Evolutionary conservation across 2,113 vertebrate genomes (phyloP).

Genomic region (Phasianus colchicus): DNA sequence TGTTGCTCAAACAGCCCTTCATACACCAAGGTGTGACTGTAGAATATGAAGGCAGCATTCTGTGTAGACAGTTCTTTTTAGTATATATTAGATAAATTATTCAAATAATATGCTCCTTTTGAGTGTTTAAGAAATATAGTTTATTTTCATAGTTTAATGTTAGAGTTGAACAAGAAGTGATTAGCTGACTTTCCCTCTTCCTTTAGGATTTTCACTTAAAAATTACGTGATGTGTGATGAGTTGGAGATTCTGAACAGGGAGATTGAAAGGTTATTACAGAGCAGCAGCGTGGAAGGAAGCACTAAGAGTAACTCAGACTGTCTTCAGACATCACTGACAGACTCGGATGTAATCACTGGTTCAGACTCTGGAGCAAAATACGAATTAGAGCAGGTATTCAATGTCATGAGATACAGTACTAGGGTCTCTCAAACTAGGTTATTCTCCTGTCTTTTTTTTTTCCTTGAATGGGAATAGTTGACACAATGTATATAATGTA

Average conservation of each 20-base stretch:
- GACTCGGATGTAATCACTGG: slow-evolving; percentile 4
- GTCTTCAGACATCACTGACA: slow-evolving; percentile 28
- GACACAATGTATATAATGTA: fast-evolving
- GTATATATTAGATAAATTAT: background rate
- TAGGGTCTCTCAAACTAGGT: background rate
- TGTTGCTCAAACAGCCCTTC: background rate
- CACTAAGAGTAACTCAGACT: slow-evolving; percentile 22
- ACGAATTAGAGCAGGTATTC: background rate
- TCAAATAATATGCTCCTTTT: background rate
- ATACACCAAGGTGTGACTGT: background rate
- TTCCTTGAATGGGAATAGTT: background rate
- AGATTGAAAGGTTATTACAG: slow-evolving; percentile 5
- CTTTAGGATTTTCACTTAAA: slow-evolving; percentile 27
- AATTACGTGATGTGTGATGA: slow-evolving; percentile 30
- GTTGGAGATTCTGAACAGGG: slow-evolving; percentile 46
- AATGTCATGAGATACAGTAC: background rate
- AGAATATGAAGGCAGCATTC: background rate
- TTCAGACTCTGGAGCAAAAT: background rate
- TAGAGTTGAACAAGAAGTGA: background rate
- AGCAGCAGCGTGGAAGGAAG: background rate
- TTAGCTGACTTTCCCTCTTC: slow-evolving; percentile 42
- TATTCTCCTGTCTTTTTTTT: background rate
- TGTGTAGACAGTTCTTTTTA: background rate
- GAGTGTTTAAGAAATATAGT: background rate
- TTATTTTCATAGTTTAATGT: background rate